Evolutionary conservation across 2,113 vertebrate genomes (phyloP).

Genomic region (Dendrocopos noguchii): DNA sequence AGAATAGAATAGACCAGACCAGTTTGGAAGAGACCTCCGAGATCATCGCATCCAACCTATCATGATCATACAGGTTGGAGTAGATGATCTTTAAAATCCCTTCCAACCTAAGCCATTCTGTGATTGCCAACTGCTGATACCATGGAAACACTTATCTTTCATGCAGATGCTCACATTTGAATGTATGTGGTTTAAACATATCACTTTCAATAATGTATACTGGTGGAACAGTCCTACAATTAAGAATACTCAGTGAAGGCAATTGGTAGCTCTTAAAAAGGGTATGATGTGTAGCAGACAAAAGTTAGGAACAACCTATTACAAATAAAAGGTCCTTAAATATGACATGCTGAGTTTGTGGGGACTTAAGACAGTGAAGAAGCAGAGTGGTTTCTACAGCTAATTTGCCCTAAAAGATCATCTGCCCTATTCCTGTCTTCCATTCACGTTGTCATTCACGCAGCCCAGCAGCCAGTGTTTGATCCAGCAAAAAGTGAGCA

Average conservation of each 20-base stretch:
- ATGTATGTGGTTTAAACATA: background rate
- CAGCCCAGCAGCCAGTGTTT: fast-evolving
- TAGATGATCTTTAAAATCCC: no score
- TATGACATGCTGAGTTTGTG: background rate
- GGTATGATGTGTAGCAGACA: background rate
- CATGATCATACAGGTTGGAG: no score
- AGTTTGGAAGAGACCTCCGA: no score
- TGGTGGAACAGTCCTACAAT: background rate
- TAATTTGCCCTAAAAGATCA: background rate
- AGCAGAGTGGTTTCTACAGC: background rate
- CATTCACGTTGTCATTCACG: fast-evolving
- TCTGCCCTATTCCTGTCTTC: background rate
- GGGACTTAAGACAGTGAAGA: background rate
- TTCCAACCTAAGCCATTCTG: no score
- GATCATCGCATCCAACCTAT: no score
- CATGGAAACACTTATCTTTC: background rate
- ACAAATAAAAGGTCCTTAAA: background rate
- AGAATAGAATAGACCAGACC: no score
- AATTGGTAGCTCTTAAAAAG: background rate
- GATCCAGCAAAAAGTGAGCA: background rate
- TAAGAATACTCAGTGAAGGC: background rate
- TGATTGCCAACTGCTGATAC: background rate
- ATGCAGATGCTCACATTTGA: background rate
- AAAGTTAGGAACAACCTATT: background rate
- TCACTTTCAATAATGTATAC: background rate